phyloP scores from a whole-genome alignment of 2,888 invertebrate species.

The Oscheius sp. region DNA sequence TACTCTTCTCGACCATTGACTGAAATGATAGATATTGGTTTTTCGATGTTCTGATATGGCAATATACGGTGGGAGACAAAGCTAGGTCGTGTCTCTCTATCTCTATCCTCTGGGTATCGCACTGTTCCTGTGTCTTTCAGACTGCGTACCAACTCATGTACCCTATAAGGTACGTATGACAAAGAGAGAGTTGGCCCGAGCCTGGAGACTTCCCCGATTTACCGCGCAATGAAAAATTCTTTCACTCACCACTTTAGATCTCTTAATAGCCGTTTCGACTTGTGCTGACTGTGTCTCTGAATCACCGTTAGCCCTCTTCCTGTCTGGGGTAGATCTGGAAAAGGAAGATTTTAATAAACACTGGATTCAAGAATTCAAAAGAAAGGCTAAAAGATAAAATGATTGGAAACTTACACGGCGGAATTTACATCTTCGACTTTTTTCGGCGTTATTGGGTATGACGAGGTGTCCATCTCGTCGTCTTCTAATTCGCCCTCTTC shows the following conservation, averaged over 20 bases:
- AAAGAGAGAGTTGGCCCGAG: too few species aligned
- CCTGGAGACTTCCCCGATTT: too few species aligned
- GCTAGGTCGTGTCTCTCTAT: too few species aligned
- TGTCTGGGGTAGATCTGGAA: not conserved
- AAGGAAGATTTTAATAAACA: not conserved
- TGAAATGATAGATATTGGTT: too few species aligned
- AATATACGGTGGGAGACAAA: too few species aligned
- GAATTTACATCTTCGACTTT: not conserved
- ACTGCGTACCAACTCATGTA: too few species aligned
- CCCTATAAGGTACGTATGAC: too few species aligned
- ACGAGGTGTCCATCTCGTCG: constrained; percentile 34
- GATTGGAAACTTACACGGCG: not conserved
- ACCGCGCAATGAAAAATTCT: not conserved
- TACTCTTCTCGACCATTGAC: not conserved
- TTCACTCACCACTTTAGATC: constrained; percentile 10
- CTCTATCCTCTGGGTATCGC: too few species aligned
- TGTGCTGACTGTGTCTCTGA: not conserved
- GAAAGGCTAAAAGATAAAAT: not conserved
- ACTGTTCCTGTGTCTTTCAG: too few species aligned
- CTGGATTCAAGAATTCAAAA: not conserved
- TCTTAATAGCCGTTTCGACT: not conserved
- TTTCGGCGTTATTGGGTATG: too few species aligned
- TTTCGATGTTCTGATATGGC: too few species aligned
- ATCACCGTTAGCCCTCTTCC: constrained; percentile 19
- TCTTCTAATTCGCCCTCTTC: constrained; percentile 30